Conservation (phyloP, 1,140 invertebrate genomes). For the Papilio aristodemus region DNA sequence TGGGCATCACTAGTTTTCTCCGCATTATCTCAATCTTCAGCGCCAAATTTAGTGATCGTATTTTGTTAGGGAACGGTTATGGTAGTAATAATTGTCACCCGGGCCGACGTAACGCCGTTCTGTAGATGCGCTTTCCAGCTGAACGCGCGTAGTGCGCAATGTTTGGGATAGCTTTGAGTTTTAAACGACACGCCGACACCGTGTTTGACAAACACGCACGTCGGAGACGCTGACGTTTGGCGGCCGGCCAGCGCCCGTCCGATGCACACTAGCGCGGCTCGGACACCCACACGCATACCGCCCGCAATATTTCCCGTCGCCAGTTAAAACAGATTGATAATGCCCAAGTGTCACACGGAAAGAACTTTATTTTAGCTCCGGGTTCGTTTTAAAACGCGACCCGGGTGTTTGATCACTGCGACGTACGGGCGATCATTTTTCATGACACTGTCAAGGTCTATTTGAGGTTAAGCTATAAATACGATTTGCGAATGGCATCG, state of each 20-base stretch:
- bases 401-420: slow-evolving; percentile 64
- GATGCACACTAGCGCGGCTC: slow-evolving; percentile 39
- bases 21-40: slow-evolving; percentile 49
- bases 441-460: slow-evolving; percentile 78
- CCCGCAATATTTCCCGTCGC: slow-evolving; percentile 57
- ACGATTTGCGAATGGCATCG: slow-evolving; percentile 56
- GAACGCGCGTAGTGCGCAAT: slow-evolving; percentile 2
- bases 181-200: slow-evolving; percentile 39
- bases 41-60: slow-evolving; percentile 61
- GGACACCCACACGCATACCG: slow-evolving; percentile 43
- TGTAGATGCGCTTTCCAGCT: slow-evolving; percentile 36
- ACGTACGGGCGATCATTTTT: slow-evolving; percentile 67
- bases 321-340: slow-evolving; percentile 76
- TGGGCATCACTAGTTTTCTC: slow-evolving; percentile 27
- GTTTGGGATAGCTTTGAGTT: slow-evolving; percentile 32
- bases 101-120: slow-evolving; percentile 32
- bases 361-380: slow-evolving; percentile 66
- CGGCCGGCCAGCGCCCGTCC: slow-evolving; percentile 41
- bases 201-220: slow-evolving; percentile 40
- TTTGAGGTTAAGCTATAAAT: slow-evolving; percentile 77
- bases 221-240: slow-evolving; percentile 43
- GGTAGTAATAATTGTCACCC: slow-evolving; percentile 67
- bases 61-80: slow-evolving; percentile 61
- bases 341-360: slow-evolving; percentile 70
- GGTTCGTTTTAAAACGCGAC: slow-evolving; percentile 50